phyloP scores from a whole-genome alignment of 64 coral and sea anemone genomes.

The Montipora efflorescens region DNA sequence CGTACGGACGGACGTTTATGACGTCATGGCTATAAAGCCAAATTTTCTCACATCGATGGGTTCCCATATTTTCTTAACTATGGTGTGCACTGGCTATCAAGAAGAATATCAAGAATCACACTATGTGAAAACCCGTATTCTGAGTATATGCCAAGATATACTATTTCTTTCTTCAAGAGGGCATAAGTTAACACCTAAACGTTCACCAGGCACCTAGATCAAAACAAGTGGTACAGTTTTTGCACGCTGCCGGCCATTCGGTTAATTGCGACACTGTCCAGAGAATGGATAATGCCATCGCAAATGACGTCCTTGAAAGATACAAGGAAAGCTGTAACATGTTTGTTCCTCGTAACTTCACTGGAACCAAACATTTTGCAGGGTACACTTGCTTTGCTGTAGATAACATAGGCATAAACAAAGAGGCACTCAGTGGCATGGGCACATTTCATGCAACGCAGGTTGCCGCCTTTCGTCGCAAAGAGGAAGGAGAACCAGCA shows the following conservation, averaged over 20 bases:
- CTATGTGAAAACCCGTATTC: constrained; percentile 37
- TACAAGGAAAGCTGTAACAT: constrained; percentile 41
- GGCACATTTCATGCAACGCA: constrained; percentile 75
- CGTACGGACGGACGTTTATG: too few relatives aligned
- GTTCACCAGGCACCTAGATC: constrained; percentile 70
- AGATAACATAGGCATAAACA: constrained; percentile 70
- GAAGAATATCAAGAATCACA: constrained; percentile 38
- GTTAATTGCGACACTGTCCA: constrained; percentile 42
- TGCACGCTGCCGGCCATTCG: constrained; percentile 41
- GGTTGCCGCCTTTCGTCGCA: constrained; percentile 29
- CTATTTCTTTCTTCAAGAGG: constrained; percentile 54
- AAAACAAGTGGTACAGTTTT: constrained; percentile 58
- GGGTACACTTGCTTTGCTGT: constrained; percentile 37
- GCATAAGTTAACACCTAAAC: constrained; percentile 42
- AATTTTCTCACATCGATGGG: too few relatives aligned
- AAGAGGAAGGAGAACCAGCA: constrained; percentile 10
- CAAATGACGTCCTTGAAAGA: constrained; percentile 31
- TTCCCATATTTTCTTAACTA: too few relatives aligned
- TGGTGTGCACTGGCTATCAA: neutral
- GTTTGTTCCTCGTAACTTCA: constrained; percentile 57
- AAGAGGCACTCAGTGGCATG: constrained; percentile 58
- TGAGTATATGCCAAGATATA: constrained; percentile 88
- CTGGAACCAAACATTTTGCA: neutral
- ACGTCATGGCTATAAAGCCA: too few relatives aligned
- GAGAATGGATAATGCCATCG: constrained; percentile 35